phyloP scores from a whole-genome alignment of 2,113 vertebrate species.

The Dipodomys stephensi region DNA sequence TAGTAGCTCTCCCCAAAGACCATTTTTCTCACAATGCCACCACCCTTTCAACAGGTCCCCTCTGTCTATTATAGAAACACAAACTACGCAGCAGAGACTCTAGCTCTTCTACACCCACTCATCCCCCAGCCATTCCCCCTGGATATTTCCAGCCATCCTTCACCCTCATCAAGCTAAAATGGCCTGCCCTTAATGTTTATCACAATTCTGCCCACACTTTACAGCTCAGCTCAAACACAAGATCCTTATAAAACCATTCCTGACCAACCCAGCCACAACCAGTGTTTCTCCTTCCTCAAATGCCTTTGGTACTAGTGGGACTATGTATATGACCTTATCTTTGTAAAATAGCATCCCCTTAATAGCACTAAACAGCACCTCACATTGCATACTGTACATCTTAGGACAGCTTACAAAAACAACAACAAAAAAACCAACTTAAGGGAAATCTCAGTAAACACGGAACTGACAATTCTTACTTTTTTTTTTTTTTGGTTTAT shows the following conservation, averaged over 20 bases:
- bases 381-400: background rate
- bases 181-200: background rate
- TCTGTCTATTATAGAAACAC: background rate
- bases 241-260: background rate
- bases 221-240: constrained; percentile 8
- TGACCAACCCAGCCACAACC: background rate
- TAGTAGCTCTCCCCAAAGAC: background rate
- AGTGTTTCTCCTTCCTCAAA: constrained; percentile 14
- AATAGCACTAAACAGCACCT: background rate
- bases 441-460: constrained; percentile 37
- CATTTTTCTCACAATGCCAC: background rate
- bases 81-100: background rate
- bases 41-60: background rate
- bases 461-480: background rate
- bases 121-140: background rate
- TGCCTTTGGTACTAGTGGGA: background rate
- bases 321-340: background rate
- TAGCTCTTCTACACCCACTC: background rate
- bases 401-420: constrained; percentile 23
- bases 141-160: background rate
- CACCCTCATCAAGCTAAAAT: background rate
- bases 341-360: background rate
- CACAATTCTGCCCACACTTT: background rate
- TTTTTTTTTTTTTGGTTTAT: too few species aligned
- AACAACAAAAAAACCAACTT: constrained; percentile 25